Evolutionary conservation across 1,140 invertebrate species (phyloP), one percentile per base, ranked within the genome.

Genomic region (Achroia grisella): DNA sequence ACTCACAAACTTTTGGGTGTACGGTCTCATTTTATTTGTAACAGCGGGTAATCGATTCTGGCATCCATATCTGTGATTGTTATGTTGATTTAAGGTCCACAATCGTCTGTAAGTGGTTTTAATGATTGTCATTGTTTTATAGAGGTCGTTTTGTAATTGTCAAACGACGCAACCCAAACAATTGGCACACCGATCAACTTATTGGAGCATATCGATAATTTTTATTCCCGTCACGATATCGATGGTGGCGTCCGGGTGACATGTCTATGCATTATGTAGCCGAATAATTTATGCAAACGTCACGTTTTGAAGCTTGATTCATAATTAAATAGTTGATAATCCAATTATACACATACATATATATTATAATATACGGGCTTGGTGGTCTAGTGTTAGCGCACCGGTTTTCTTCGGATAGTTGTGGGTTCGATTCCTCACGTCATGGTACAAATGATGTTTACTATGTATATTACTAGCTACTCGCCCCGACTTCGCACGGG

Each of bases 141-240:
- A 31, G 59, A 47, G 48, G 63, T 68, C 63, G 57, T 68, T 56
- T 61, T 67, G 74, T 71, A 80, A 82, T 57, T 73, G 73, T 79
- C 69, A 71, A 61, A 62, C 52, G 55, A 60, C 63, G 66, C 60
- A 70, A 68, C 53, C 34, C 27, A 8, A 10, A 33, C 54, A 36
- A 65, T 81, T 81, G 68, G 72, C 70, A 63, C 56, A 75, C 61
- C 63, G 65, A 62, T 65, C 46, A 52, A 70, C 60, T 82, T 82
- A 82, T 75, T 82, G 76, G 78, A 82, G 74, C 78, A 68, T 72
- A 48, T 57, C 69, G 52, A 58, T 63, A 51, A 72, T 79, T 71
- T 69, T 68, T 62, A 81, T 73, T 73, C 73, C 46, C 46, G 59
- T 62, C 75, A 72, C 70, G 71, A 60, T 3, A 35, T 39, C 52